phyloP scores from a whole-genome alignment of 2,888 invertebrate species.

The Dioctria linearis region DNA sequence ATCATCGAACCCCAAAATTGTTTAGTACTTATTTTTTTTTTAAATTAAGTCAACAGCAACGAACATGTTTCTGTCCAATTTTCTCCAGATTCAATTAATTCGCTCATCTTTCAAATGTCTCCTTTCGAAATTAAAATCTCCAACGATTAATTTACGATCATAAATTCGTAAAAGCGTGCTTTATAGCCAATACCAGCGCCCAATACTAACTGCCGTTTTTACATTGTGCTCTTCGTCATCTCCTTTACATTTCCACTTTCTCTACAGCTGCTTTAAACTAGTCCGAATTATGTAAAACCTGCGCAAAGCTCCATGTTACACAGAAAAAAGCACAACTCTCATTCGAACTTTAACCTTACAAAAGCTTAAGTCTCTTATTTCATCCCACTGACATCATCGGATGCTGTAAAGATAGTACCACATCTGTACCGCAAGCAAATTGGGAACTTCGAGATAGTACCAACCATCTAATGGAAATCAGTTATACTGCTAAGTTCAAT shows the following conservation, averaged over 20 bases:
- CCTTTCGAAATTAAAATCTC: no score
- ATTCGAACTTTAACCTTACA: not conserved
- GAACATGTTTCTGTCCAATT: no score
- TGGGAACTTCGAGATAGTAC: slow-evolving; percentile 43
- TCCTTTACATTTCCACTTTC: not conserved
- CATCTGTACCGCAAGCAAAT: slow-evolving; percentile 49
- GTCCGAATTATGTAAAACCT: slow-evolving; percentile 15
- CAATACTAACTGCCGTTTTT: slow-evolving; percentile 34
- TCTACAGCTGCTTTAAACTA: not conserved
- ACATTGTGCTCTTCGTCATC: not conserved
- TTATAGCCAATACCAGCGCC: slow-evolving; percentile 39
- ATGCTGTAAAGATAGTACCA: slow-evolving; percentile 48
- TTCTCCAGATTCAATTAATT: no score
- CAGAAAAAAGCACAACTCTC: slow-evolving; percentile 37
- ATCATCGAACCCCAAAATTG: no score
- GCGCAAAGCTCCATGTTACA: slow-evolving; percentile 16
- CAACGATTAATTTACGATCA: no score
- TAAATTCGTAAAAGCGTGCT: no score
- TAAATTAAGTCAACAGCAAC: no score
- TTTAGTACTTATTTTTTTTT: no score
- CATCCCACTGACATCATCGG: slow-evolving; percentile 43
- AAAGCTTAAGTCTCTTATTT: slow-evolving; percentile 44
- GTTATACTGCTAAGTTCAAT: slow-evolving; percentile 45
- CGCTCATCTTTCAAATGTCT: no score
- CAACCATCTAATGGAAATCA: slow-evolving; percentile 45